Conservation (phyloP, 2,888 invertebrate genomes). For the Drosophila peninsularis region DNA sequence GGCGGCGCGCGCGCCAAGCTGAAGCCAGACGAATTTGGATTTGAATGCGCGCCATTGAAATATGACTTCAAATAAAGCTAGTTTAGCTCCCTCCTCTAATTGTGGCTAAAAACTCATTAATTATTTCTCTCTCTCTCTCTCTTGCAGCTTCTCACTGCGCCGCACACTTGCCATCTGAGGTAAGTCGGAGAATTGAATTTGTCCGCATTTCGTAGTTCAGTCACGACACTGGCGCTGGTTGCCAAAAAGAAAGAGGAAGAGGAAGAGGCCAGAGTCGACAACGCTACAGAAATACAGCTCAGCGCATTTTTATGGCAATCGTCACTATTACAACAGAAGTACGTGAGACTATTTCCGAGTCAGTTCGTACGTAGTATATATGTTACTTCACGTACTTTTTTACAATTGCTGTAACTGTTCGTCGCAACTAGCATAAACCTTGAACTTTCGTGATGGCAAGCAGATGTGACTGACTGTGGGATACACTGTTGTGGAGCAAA, state of each 20-base stretch:
- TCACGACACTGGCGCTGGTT: conserved; percentile 40
- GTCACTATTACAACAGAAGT: conserved; percentile 50
- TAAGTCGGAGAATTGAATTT: conserved; percentile 29
- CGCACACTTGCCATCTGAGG: conserved; percentile 8
- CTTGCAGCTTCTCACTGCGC: neutral
- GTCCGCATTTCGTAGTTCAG: conserved; percentile 38
- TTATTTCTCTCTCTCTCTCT: conserved; percentile 13
- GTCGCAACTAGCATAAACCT: conserved; percentile 3
- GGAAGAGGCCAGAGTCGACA: conserved; percentile 7
- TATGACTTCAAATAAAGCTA: conserved; percentile 3
- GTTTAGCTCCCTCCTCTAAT: conserved; percentile 34
- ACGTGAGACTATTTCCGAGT: conserved; percentile 53
- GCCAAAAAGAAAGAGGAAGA: conserved; percentile 23
- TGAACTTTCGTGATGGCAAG: neutral
- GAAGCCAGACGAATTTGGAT: conserved; percentile 14
- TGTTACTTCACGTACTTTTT: conserved; percentile 8
- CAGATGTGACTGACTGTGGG: neutral
- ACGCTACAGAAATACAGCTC: conserved; percentile 20
- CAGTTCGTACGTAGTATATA: conserved; percentile 21
- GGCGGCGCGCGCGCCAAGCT: conserved; percentile 18
- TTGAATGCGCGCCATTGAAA: neutral
- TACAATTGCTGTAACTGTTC: conserved; percentile 23
- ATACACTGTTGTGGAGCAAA: neutral
- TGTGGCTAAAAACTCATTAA: conserved; percentile 26
- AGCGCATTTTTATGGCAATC: conserved; percentile 50